A percentile compares a stretch with the other conserved stretches of the same genome.
Conservation (phyloP, 2,888 invertebrate genomes). For the Lordiphosa fenestrarum region DNA sequence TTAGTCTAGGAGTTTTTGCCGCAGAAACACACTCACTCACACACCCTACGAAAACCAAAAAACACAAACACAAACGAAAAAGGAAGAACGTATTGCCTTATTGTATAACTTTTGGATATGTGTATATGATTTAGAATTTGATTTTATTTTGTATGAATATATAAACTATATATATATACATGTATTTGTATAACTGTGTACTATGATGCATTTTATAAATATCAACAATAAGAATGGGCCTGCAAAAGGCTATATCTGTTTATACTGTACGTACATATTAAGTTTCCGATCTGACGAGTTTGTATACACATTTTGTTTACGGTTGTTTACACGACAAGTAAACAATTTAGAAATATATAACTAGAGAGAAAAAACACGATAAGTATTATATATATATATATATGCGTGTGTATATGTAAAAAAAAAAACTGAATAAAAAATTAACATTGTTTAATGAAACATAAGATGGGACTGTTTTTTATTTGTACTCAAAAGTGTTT, state of each 20-base stretch:
- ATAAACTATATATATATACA: not conserved
- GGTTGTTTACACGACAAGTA: not conserved
- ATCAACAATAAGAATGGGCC: conserved; percentile 37
- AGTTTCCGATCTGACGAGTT: conserved; percentile 44
- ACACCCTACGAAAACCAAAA: not conserved
- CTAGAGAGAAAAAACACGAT: conserved; percentile 31
- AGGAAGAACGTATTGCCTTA: conserved; percentile 54
- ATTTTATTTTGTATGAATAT: conserved; percentile 6
- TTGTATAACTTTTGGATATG: conserved; percentile 61
- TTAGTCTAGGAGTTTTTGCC: conserved; percentile 28
- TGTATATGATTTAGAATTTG: conserved; percentile 61
- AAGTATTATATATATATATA: conserved; percentile 28
- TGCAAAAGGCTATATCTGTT: conserved; percentile 29
- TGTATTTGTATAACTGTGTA: conserved; percentile 25
- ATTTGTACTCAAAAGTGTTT: no score
- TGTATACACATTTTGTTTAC: conserved; percentile 25
- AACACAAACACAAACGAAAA: conserved; percentile 3
- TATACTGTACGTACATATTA: conserved; percentile 19
- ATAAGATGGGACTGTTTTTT: no score
- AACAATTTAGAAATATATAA: not conserved
- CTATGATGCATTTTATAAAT: conserved; percentile 34
- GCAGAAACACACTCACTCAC: conserved; percentile 13
- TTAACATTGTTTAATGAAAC: conserved; percentile 12
- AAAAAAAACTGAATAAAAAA: conserved; percentile 39
- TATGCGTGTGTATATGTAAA: conserved; percentile 33